phyloP scores from a whole-genome alignment of 2,888 invertebrate genomes.

The Eilema depressum region DNA sequence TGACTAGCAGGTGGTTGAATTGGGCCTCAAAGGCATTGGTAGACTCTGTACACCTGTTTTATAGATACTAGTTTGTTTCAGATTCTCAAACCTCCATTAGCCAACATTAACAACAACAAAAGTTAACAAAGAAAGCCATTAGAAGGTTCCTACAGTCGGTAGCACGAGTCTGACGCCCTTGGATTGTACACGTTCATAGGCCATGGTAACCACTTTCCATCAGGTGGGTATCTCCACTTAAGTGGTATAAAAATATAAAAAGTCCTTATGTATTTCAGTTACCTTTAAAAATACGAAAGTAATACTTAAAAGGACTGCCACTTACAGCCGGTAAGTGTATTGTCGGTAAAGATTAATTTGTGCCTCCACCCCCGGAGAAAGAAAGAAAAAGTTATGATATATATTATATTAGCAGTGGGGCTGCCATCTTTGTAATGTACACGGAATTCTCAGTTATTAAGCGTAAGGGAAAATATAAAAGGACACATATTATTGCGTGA shows the following conservation, averaged over 20 bases:
- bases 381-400: slow-evolving; percentile 61
- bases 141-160: no score
- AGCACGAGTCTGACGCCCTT: no score
- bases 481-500: slow-evolving; percentile 41
- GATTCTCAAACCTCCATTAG: background rate
- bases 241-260: no score
- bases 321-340: slow-evolving; percentile 60
- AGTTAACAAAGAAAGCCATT: background rate
- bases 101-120: background rate
- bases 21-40: no score
- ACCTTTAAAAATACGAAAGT: background rate
- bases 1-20: no score
- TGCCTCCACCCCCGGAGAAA: slow-evolving; percentile 53
- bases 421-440: slow-evolving; percentile 67
- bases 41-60: no score
- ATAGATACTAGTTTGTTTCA: no score
- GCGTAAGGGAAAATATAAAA: slow-evolving; percentile 46
- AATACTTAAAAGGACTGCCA: slow-evolving; percentile 60
- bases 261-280: background rate
- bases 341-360: slow-evolving; percentile 77
- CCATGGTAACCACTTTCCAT: no score
- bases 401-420: slow-evolving; percentile 43
- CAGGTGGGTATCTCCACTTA: no score
- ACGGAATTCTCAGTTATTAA: slow-evolving; percentile 62
- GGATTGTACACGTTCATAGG: no score